Percentiles rank a stretch among this genome's conserved stretches.
phyloP scores from a whole-genome alignment of 1,140 invertebrate species.

The Drosophila chauvacae region DNA sequence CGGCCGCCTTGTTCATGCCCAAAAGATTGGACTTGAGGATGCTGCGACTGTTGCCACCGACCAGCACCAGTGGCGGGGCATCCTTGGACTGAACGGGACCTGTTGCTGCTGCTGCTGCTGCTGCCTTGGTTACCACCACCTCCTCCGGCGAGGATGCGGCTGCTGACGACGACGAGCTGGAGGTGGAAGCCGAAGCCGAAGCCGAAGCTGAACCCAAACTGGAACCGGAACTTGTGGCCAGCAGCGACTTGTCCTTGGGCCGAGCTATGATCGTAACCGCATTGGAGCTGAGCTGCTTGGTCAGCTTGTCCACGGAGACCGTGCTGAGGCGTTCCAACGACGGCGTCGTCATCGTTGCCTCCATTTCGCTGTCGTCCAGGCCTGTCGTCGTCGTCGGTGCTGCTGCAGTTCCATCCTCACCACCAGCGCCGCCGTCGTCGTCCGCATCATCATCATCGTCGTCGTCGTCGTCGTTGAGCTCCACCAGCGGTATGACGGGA shows the following conservation, averaged over 20 bases:
- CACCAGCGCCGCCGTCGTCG: not conserved
- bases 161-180: conserved; percentile 7
- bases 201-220: not conserved
- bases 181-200: not conserved
- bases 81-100: conserved; percentile 43
- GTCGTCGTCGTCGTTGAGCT: conserved; percentile 69
- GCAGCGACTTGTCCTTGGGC: conserved; percentile 62
- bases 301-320: conserved; percentile 75
- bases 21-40: conserved; percentile 76
- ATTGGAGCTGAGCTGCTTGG: conserved; percentile 79
- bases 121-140: conserved; percentile 4
- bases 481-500: conserved; percentile 57
- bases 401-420: not conserved
- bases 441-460: conserved; percentile 42
- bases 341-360: not conserved
- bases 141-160: conserved; percentile 7
- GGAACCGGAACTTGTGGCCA: not conserved
- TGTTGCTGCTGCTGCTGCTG: conserved; percentile 16
- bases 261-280: conserved; percentile 79
- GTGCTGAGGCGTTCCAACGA: conserved; percentile 44
- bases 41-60: conserved; percentile 67
- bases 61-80: conserved; percentile 53
- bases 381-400: not conserved
- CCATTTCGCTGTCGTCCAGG: conserved; percentile 1
- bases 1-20: conserved; percentile 71